A percentile compares a stretch with the other conserved stretches of the same genome.
phyloP scores from a whole-genome alignment of 2,113 vertebrate genomes.

The Thomomys bottae region DNA sequence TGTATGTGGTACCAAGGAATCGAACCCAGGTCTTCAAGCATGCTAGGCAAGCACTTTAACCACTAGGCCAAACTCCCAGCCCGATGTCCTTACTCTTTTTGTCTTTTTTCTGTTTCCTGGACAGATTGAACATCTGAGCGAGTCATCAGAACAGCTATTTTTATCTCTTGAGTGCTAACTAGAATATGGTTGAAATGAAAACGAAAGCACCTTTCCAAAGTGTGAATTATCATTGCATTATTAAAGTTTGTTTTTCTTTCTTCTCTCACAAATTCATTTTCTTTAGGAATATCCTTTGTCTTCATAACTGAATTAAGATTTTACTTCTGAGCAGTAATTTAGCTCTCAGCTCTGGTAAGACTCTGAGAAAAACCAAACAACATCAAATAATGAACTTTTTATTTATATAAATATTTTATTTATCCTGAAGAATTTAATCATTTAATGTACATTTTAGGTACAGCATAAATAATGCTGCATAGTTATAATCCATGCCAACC shows the following conservation, averaged over 20 bases:
- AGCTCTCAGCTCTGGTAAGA: slow-evolving; percentile 80
- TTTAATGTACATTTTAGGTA: slow-evolving; percentile 51
- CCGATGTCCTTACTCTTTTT: too few relatives aligned
- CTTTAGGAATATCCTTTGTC: slow-evolving; percentile 78
- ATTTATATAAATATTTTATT: slow-evolving; percentile 60
- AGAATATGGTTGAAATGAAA: slow-evolving; percentile 2
- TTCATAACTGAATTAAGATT: slow-evolving; percentile 77
- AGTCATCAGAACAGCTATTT: slow-evolving; percentile 30
- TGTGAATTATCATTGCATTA: slow-evolving; percentile 59
- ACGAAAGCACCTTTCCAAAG: slow-evolving; percentile 68
- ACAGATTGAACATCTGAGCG: slow-evolving; percentile 63
- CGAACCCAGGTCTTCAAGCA: too few relatives aligned
- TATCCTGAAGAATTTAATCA: slow-evolving; percentile 12
- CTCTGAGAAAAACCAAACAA: slow-evolving; percentile 73
- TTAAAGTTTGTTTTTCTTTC: slow-evolving; percentile 69
- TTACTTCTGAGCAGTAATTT: slow-evolving; percentile 82
- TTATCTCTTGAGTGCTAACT: slow-evolving; percentile 6
- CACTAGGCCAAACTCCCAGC: too few relatives aligned
- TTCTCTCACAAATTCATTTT: slow-evolving; percentile 67
- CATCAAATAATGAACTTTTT: slow-evolving; percentile 43
- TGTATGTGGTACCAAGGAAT: too few relatives aligned
- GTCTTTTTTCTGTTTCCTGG: slow-evolving; percentile 80
- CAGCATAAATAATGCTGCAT: neutral
- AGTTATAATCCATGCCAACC: slow-evolving; percentile 2
- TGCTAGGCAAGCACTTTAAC: too few relatives aligned